Evolutionary conservation across 2,888 invertebrate genomes (phyloP).

Genomic region (Philereme transversata): DNA sequence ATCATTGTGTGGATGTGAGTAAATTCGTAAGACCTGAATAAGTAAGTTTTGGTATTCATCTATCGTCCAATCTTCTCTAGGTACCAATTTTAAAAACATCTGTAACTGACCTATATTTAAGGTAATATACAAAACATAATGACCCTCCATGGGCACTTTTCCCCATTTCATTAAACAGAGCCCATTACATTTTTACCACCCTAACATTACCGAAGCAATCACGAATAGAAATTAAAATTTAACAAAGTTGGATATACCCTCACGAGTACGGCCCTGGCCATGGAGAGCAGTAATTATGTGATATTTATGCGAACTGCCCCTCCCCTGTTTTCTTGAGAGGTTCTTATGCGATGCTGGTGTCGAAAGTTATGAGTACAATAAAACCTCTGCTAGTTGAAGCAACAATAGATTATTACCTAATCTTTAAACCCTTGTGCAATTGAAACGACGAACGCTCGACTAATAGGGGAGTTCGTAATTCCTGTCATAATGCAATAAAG

Average conservation of each 20-base stretch:
- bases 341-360: slow-evolving; percentile 54
- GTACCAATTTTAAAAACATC: slow-evolving; percentile 2
- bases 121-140: slow-evolving; percentile 20
- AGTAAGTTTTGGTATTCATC: background rate
- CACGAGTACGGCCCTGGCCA: slow-evolving; percentile 47
- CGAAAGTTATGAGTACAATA: slow-evolving; percentile 45
- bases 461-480: background rate
- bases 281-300: slow-evolving; percentile 66
- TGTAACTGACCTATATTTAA: slow-evolving; percentile 16
- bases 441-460: background rate
- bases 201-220: slow-evolving; percentile 20
- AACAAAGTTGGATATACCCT: slow-evolving; percentile 15
- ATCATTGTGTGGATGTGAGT: no score
- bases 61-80: background rate
- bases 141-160: slow-evolving; percentile 17
- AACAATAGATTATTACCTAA: slow-evolving; percentile 9
- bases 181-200: slow-evolving; percentile 15
- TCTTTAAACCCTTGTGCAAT: background rate
- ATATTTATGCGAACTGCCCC: slow-evolving; percentile 64
- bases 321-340: slow-evolving; percentile 52
- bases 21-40: background rate
- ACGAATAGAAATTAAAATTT: slow-evolving; percentile 21
- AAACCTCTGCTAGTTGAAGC: slow-evolving; percentile 18
- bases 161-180: slow-evolving; percentile 17
- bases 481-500: background rate